Evolutionary conservation across 2,113 vertebrate species (phyloP).

Genomic region (Mormyrus lacerda): DNA sequence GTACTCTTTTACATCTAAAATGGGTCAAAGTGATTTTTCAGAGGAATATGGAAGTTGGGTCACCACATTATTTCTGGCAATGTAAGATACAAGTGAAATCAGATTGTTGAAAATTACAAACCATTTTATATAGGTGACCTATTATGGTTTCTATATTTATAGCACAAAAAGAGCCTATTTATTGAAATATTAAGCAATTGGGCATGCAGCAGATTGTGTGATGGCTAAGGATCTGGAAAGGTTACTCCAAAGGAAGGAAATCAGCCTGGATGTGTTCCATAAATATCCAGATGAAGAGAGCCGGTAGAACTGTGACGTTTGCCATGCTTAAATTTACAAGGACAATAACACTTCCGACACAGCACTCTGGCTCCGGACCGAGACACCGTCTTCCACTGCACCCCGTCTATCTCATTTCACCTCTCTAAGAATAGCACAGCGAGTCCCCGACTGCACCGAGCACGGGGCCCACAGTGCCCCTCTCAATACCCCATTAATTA

Average conservation of each 20-base stretch:
- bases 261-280: background rate
- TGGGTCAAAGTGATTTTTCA: constrained; percentile 61
- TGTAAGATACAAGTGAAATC: constrained; percentile 48
- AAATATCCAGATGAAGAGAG: background rate
- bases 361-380: background rate
- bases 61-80: constrained; percentile 64
- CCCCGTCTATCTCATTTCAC: background rate
- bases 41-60: constrained; percentile 59
- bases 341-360: background rate
- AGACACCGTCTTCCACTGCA: background rate
- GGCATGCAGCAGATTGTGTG: background rate
- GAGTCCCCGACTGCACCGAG: background rate
- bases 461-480: background rate
- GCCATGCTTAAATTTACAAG: background rate
- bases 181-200: constrained; percentile 19
- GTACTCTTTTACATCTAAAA: constrained; percentile 59
- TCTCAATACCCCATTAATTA: background rate
- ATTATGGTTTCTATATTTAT: constrained; percentile 58
- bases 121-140: constrained; percentile 63
- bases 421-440: background rate
- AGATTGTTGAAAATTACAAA: constrained; percentile 56
- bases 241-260: background rate
- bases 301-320: background rate
- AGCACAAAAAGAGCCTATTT: constrained; percentile 28
- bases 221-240: background rate